Evolutionary conservation across 2,888 invertebrate genomes (phyloP), one percentile per base, ranked within the genome.

Genomic region (Sycophila texana): DNA sequence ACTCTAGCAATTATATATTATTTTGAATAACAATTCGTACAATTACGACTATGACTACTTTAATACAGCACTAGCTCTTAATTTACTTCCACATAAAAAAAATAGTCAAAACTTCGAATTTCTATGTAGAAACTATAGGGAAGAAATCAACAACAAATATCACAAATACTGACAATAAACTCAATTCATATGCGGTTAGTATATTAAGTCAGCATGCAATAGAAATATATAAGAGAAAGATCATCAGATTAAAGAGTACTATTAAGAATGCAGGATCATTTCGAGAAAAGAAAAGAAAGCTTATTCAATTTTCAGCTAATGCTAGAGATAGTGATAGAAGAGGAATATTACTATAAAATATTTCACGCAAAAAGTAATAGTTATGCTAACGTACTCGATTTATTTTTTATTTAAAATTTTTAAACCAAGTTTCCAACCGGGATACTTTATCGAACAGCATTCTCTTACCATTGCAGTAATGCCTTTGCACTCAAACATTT

Each of bases 131-230:
- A 60, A 30, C 20, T 58, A 53, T 70, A 70, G 57, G 39, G 13
- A 39, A 53, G 65, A 61, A 53, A 49, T 5, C 61, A 71, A 74
- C 74, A 55, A 74, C 57, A 68, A 53, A 47, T 77, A 71, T 71
- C 26, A 77, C 58, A 73, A 73, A 55, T 67, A 71, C 73, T 71
- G 26, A 66, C 51, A 72, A 49, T 60, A 55, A 20, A 58, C 12
- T 63, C 53, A 55, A 30, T 26, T 67, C 53, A 14, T 77, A 63
- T 55, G 22, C 63, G 47, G 7, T 63, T 70, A 74, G 55, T 47
- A 65, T 63, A 65, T 63, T 61, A 47, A 70, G 65, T 57, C 26
- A 51, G 53, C 79, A 79, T 79, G 79, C 79, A 70, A 74, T 70
- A 22, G 4, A 26, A 20, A 72, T 72, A 72, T 60, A 39, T 39